Evolutionary conservation across 2,888 invertebrate species (phyloP).

Genomic region (Ischnus inquisitorius): DNA sequence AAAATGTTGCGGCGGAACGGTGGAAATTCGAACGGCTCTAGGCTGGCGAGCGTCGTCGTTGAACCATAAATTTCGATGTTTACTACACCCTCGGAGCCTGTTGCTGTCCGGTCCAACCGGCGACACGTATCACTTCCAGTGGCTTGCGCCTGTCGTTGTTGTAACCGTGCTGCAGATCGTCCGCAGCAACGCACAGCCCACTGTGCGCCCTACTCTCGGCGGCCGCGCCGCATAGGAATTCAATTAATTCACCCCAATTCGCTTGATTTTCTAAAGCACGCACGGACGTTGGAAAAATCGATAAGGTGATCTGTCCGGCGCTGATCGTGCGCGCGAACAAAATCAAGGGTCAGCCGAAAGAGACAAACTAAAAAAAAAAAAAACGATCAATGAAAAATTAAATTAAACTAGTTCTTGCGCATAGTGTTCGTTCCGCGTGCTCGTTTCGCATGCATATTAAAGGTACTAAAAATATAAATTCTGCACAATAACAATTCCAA

Average conservation of each 20-base stretch:
- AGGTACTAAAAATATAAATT: too few species aligned
- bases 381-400: background rate
- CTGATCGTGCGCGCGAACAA: background rate
- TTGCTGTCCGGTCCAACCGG: conserved; percentile 66
- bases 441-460: too few species aligned
- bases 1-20: conserved; percentile 1
- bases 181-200: conserved; percentile 22
- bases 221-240: conserved; percentile 32
- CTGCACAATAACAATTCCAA: too few species aligned
- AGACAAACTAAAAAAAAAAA: too few species aligned
- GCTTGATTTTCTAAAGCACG: conserved; percentile 22
- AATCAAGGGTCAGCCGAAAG: background rate
- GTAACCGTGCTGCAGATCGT: conserved; percentile 41
- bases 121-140: conserved; percentile 67
- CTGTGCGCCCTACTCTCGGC: background rate
- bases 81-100: conserved; percentile 60
- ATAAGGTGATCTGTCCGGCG: background rate
- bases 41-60: conserved; percentile 5
- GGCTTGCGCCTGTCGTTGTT: conserved; percentile 20
- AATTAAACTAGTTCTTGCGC: too few species aligned
- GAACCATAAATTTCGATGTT: conserved; percentile 62
- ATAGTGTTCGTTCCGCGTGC: too few species aligned
- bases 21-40: background rate
- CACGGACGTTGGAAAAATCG: conserved; percentile 28
- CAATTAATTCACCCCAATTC: conserved; percentile 47